phyloP scores from a whole-genome alignment of 2,888 invertebrate species.

The Diachrysia chrysitis region DNA sequence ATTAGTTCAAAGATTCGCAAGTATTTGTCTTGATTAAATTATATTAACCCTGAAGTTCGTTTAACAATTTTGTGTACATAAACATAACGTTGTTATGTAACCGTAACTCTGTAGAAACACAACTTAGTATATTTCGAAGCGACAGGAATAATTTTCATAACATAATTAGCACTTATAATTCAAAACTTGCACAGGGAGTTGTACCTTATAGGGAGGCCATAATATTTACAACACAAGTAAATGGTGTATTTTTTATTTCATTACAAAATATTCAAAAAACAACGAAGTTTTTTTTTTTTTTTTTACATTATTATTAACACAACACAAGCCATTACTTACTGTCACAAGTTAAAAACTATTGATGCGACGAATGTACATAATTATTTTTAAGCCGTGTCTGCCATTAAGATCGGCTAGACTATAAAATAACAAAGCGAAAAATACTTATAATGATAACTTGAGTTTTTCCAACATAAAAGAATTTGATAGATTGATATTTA shows the following conservation, averaged over 20 bases:
- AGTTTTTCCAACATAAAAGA: too few relatives aligned
- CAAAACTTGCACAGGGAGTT: constrained; percentile 57
- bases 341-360: constrained; percentile 12
- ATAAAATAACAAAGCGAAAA: not conserved
- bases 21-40: constrained; percentile 22
- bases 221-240: not conserved
- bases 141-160: constrained; percentile 64
- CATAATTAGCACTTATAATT: constrained; percentile 70
- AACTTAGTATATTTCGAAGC: constrained; percentile 47
- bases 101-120: constrained; percentile 27
- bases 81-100: constrained; percentile 31
- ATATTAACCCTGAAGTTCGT: constrained; percentile 21
- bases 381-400: not conserved
- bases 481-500: too few relatives aligned
- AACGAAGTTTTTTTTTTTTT: too few relatives aligned
- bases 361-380: too few relatives aligned
- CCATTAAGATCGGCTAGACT: constrained; percentile 37
- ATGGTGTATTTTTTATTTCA: not conserved
- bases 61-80: constrained; percentile 24
- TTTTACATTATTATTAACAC: too few relatives aligned
- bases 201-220: constrained; percentile 57
- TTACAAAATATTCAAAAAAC: too few relatives aligned
- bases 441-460: too few relatives aligned
- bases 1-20: too few relatives aligned
- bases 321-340: constrained; percentile 7